These are phyloP conservation scores for Pseudomyrmex flavicornis DNA, from an alignment of 1,140 invertebrate species.

Conservation along the genomic window DNA sequence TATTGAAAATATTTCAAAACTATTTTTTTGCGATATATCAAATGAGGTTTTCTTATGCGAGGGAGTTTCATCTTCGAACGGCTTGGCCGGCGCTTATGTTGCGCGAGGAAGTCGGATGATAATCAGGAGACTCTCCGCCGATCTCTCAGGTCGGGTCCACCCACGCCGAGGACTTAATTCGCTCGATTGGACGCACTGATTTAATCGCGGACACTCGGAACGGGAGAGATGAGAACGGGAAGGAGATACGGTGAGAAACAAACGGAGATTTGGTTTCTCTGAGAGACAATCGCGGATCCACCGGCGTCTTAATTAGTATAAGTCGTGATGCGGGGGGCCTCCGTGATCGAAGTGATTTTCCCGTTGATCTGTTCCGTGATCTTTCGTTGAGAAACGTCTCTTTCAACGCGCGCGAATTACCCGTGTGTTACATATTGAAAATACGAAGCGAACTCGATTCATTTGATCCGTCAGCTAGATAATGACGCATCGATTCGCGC, in stretches of 20 bases:
- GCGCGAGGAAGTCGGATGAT: slow-evolving; percentile 45
- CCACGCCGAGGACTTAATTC: slow-evolving; percentile 77
- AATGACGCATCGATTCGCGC: neutral
- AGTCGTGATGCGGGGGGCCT: slow-evolving; percentile 63
- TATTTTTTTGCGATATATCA: neutral
- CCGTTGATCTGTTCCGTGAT: slow-evolving; percentile 3
- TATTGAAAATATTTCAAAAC: slow-evolving; percentile 5
- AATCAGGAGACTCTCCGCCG: slow-evolving; percentile 56
- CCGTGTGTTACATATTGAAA: too few species aligned
- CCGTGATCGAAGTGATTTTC: slow-evolving; percentile 61
- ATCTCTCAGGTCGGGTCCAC: slow-evolving; percentile 72
- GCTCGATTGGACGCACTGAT: slow-evolving; percentile 75
- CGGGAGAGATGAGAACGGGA: slow-evolving; percentile 28
- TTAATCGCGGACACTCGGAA: slow-evolving; percentile 74
- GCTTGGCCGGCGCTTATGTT: slow-evolving; percentile 57
- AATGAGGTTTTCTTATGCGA: neutral
- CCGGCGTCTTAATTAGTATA: slow-evolving; percentile 75
- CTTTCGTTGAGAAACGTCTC: neutral
- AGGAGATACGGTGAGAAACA: neutral
- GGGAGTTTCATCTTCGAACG: neutral
- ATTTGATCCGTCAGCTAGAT: neutral
- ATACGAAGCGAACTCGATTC: neutral
- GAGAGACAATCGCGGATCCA: slow-evolving; percentile 72
- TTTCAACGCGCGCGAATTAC: neutral
- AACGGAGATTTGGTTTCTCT: slow-evolving; percentile 30